These are phyloP conservation scores for Bucorvus abyssinicus DNA, from an alignment of 2,797 vertebrate species.

Conservation along the genomic window DNA sequence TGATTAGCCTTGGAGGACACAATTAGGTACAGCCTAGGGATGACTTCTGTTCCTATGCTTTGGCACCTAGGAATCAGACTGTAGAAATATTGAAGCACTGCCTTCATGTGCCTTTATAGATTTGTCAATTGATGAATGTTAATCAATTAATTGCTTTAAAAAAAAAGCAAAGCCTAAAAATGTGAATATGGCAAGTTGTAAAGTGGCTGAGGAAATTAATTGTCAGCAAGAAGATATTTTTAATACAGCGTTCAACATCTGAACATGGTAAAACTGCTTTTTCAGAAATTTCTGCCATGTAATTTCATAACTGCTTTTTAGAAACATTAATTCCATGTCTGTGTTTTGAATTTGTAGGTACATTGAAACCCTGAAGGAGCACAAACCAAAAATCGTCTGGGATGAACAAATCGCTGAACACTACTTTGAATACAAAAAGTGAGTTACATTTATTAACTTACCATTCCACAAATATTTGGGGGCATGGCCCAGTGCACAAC, in stretches of 20 bases:
- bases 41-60: background rate
- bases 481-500: background rate
- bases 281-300: background rate
- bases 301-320: background rate
- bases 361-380: conserved; percentile 88
- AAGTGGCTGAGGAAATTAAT: background rate
- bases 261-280: background rate
- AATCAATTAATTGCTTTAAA: background rate
- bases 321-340: background rate
- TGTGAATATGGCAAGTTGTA: background rate
- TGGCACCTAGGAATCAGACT: background rate
- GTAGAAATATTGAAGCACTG: background rate
- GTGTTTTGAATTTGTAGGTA: conserved; percentile 79
- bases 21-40: background rate
- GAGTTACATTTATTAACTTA: conserved; percentile 42
- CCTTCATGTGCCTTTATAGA: background rate
- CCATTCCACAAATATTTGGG: background rate
- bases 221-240: background rate
- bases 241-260: background rate
- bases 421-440: conserved; percentile 93
- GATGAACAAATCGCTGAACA: conserved; percentile 90
- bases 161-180: background rate
- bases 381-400: conserved; percentile 89
- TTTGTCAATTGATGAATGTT: background rate
- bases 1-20: background rate